Base-by-base conservation (phyloP, 2,113 vertebrate species). In the Aldabrachelys gigantea region DNA sequence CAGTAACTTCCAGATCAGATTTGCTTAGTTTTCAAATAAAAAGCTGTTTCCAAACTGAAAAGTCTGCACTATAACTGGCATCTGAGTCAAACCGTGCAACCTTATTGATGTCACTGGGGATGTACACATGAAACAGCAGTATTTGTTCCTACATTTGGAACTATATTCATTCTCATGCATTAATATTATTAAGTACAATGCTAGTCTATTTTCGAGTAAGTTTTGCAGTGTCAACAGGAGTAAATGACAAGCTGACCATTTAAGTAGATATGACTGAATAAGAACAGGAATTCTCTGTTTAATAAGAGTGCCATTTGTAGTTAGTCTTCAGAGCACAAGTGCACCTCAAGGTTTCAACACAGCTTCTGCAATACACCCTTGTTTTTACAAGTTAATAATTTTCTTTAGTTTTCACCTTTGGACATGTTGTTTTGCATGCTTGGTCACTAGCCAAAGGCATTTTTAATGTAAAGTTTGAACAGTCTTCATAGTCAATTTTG, bases 261-360 rank as follows among this genome's bases (percentile, higher is more conserved):
- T 65, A 87, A 19, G 29, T 35, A 29, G 53, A 21, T 78, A 53
- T 53, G 29, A 65, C 80, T 75, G 22, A 29, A 85, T 19, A 56
- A 85, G 88, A 90, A 17, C 62, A 65, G 56, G 56, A 57, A 57
- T 11, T 5, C 25, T 10, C 24, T 57, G 24, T 57, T 57, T 57
- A 27, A 10, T 57, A 57, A 57, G 24, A 57, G 62, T 65, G 62
- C 79, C 72, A 50, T 75, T 80, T 24, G 16, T 65, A 65, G 31
- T 65, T 65, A 80, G 22, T 54, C 16, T 24, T 27, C 79, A 76
- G 1, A 4, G 22, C 13, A 19, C 0, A 0, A 11, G 3, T 10
- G 1, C 50, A 17, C 49, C 88, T n/a, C 25, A 65, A 29, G 87
- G 57, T 88, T 95, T 53, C 0, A 0, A 65, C 62, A 22, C 13